Evolutionary conservation across 2,797 vertebrate species (phyloP), one percentile per base, ranked within the genome.

Genomic region (Poecilia wingei): DNA sequence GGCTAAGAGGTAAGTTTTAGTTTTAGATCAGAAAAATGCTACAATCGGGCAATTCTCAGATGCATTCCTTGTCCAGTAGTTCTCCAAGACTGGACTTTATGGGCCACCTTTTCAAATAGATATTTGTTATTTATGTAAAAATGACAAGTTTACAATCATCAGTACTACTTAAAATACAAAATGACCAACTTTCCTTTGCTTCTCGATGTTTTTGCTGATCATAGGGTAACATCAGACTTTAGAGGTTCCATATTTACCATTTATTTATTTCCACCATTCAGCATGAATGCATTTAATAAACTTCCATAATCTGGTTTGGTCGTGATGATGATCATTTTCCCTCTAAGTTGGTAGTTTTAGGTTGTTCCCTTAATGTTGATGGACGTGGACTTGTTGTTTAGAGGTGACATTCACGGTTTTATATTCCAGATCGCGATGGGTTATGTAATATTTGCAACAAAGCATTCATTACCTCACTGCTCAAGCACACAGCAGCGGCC

Each of bases 371-470:
- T 59, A 10, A 31, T 28, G 3, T 1, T 61, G 45, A 41, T 53
- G 22, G 70, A 33, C 51, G 3, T 49, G 5, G 31, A 73, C 47
- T 51, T n/a, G 22, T 43, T 46, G n/a, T 57, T 28, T 18, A 4
- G 25, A 57, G 39, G 41, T 1, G 43, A 75, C 14, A 75, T 7
- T 33, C 33, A 76, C 61, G 61, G 28, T 77, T 64, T 47, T 57
- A 79, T 2, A 20, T 68, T 41, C 3, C 41, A 31, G 45, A 55
- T 61, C 49, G 68, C 72, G 83, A 55, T 8, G 20, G 10, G 77
- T 91, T 85, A 76, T 61, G 79, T 61, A 82, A 91, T 68, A 82
- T 75, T 61, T 86, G 51, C 71, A 82, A 84, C 57, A 79, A 51
- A 76, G 76, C 80, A 78, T 77, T 79, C 76, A 82, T 90, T 75